These are phyloP conservation scores for Apamea epomidion DNA, from an alignment of 2,888 invertebrate species.

Conservation along the genomic window DNA sequence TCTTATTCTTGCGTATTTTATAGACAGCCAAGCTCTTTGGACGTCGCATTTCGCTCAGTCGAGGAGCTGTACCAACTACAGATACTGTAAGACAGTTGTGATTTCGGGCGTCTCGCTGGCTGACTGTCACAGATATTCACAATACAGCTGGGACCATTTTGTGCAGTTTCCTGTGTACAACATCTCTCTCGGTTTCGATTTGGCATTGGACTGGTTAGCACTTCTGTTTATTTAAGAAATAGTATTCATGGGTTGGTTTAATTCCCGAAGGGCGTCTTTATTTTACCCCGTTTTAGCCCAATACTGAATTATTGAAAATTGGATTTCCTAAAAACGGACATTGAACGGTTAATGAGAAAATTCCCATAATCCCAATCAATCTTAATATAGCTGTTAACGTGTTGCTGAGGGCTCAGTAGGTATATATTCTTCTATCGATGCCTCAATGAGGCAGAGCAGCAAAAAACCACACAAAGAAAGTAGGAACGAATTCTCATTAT, in stretches of 20 bases:
- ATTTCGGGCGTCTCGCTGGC: slow-evolving; percentile 25
- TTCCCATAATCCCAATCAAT: slow-evolving; percentile 10
- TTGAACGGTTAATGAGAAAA: slow-evolving; percentile 11
- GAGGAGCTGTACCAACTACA: slow-evolving; percentile 29
- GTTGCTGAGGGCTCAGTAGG: not conserved
- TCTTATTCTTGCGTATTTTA: not conserved
- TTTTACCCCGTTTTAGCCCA: not conserved
- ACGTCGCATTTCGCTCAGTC: not conserved
- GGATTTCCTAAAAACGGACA: not conserved
- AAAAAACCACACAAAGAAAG: not conserved
- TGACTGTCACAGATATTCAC: slow-evolving; percentile 32
- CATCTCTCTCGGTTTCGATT: slow-evolving; percentile 28
- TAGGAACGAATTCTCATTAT: not conserved
- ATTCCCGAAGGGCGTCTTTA: not conserved
- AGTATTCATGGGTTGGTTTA: not conserved
- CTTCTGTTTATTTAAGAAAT: slow-evolving; percentile 26
- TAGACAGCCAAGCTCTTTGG: slow-evolving; percentile 11
- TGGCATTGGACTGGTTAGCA: slow-evolving; percentile 2
- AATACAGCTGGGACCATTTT: slow-evolving; percentile 37
- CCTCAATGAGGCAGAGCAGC: not conserved
- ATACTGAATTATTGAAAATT: not conserved
- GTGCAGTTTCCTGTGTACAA: slow-evolving; percentile 24
- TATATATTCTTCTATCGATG: not conserved
- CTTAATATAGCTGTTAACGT: not conserved
- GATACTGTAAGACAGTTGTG: slow-evolving; percentile 27